Conservation (phyloP, 2,113 vertebrate species). For the Macquaria ambigua region DNA sequence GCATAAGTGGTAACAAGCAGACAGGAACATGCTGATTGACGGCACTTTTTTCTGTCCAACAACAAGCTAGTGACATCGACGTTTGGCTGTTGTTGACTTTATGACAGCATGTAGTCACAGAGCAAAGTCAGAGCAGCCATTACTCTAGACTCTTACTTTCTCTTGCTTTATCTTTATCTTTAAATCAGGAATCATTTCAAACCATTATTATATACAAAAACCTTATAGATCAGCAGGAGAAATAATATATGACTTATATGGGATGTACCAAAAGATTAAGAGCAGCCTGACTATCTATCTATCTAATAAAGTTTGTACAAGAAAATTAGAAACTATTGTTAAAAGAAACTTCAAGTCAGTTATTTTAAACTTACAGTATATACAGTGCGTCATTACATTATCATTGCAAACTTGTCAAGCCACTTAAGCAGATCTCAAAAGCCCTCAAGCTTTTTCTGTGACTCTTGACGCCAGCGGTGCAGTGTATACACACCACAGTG, state of each 20-base stretch:
- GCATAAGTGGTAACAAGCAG: conserved; percentile 30
- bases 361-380: not conserved
- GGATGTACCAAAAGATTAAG: not conserved
- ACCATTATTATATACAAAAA: not conserved
- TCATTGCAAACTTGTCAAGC: not conserved
- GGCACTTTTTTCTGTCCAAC: conserved; percentile 17
- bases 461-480: not conserved
- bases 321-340: not conserved
- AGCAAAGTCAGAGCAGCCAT: conserved; percentile 26
- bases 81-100: conserved; percentile 23
- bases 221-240: not conserved
- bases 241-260: not conserved
- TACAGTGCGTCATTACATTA: not conserved
- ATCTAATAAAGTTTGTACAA: not conserved
- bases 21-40: conserved; percentile 31
- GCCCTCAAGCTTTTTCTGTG: conserved; percentile 2
- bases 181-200: not conserved
- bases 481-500: conserved; percentile 15
- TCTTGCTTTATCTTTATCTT: not conserved
- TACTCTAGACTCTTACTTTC: not conserved
- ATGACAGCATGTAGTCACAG: conserved; percentile 32
- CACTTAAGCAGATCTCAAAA: not conserved
- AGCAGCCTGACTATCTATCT: not conserved
- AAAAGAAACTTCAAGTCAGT: not conserved
- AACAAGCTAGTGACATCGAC: conserved; percentile 20